A percentile compares a stretch with the other conserved stretches of the same genome.
phyloP scores from a whole-genome alignment of 2,888 invertebrate species.

The Romanomermis culicivorax region DNA sequence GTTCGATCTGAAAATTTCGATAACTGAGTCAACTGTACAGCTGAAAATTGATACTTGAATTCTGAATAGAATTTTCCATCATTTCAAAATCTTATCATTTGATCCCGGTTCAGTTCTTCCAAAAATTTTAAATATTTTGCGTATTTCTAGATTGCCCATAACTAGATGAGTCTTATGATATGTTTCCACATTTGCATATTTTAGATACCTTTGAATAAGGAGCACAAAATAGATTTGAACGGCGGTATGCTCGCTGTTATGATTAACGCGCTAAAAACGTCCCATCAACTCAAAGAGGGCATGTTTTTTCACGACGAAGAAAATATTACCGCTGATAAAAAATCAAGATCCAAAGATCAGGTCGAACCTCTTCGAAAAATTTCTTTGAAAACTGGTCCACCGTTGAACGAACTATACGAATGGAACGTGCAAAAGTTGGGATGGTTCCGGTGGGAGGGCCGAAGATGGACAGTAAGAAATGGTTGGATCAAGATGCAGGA shows the following conservation, averaged over 20 bases:
- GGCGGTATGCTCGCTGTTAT: not conserved
- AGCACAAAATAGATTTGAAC: not conserved
- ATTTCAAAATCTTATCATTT: too few species aligned
- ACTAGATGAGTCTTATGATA: too few species aligned
- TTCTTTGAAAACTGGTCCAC: constrained; percentile 10
- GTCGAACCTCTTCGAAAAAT: too few species aligned
- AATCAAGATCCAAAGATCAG: too few species aligned
- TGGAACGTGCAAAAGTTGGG: constrained; percentile 17
- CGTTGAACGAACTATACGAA: constrained; percentile 16
- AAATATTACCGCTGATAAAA: too few species aligned
- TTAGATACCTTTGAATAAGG: not conserved
- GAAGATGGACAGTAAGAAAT: constrained; percentile 20
- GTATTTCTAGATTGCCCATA: too few species aligned
- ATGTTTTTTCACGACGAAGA: constrained; percentile 3
- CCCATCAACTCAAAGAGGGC: not conserved
- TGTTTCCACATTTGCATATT: not conserved
- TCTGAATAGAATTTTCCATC: too few species aligned
- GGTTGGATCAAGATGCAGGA: constrained; percentile 22
- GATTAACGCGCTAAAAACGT: not conserved
- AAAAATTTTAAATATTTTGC: too few species aligned
- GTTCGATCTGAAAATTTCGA: too few species aligned
- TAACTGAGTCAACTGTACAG: too few species aligned
- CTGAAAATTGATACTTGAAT: too few species aligned
- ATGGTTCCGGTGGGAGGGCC: constrained; percentile 21
- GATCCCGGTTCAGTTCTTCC: too few species aligned